Evolutionary conservation across 2,113 vertebrate genomes (phyloP), one percentile per base, ranked within the genome.

Genomic region (Beaufortia kweichowensis): DNA sequence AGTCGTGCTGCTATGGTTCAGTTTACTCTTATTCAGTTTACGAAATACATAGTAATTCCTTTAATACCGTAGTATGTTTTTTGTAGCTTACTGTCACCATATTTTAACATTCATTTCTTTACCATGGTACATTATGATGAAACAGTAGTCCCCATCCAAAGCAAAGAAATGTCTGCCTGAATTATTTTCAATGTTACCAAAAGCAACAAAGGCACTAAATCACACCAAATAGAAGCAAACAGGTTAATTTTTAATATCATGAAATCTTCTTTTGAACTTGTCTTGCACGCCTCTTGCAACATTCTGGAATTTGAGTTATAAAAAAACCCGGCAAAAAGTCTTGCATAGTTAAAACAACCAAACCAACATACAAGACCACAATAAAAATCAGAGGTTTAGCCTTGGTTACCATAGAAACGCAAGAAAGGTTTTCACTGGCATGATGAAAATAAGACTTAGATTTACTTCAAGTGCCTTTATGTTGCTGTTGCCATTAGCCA

Each of bases 351-450:
- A 15, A 59, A 72, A 61, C 35, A 46, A 46, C 35, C 35, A 46
- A 46, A 73, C 55, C 57, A 61, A 61, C 39, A 61, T 2, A 23
- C 57, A 74, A 61, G 23, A 60, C 31, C 19, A n/a, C 57, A 28
- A 29, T 6, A 61, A 43, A 31, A 71, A 19, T 31, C 23, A 72
- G 39, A 46, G 70, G 8, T 74, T 61, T 46, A 60, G 57, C 70
- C 55, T 74, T 74, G 70, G 70, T 74, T 61, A 8, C 70, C 70
- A 61, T 74, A 48, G 70, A 74, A 74, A 74, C 57, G 2, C 11
- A 35, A 43, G 55, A 7, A 48, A 71, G 39, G 70, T 31, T 61
- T 74, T 74, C 39, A 61, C 19, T 61, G 39, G 70, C 28, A n/a
- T 31, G 41, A 61, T 46, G n/a, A 48, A 61, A 74, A 74, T 48